A percentile compares a stretch with the other conserved stretches of the same genome.
Evolutionary conservation across 2,888 invertebrate species (phyloP).

Genomic region (Drepana falcataria): DNA sequence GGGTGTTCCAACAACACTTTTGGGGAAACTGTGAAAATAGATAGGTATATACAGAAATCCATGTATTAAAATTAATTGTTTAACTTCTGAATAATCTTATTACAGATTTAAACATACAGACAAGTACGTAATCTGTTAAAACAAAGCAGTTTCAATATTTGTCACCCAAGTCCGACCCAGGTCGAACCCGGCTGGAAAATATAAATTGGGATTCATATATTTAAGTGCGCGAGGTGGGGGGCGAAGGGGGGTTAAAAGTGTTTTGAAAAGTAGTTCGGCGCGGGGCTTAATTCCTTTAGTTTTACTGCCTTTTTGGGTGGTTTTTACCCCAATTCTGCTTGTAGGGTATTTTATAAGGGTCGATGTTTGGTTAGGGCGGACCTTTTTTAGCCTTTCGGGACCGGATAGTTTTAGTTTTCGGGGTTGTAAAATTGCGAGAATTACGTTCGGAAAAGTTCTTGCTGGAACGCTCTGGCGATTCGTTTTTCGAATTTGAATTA

Average conservation of each 20-base stretch:
- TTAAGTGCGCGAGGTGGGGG: slow-evolving; percentile 47
- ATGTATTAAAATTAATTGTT: no score
- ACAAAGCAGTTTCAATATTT: not conserved
- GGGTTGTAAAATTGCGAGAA: slow-evolving; percentile 56
- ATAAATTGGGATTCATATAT: slow-evolving; percentile 78
- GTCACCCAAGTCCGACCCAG: slow-evolving; percentile 33
- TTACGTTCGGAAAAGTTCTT: slow-evolving; percentile 57
- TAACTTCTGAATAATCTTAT: no score
- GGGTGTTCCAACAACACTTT: no score
- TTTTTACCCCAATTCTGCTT: slow-evolving; percentile 56
- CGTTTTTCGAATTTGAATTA: slow-evolving; percentile 30
- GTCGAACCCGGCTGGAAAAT: slow-evolving; percentile 52
- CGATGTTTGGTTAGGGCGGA: slow-evolving; percentile 73
- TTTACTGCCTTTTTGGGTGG: slow-evolving; percentile 76
- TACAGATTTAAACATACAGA: no score
- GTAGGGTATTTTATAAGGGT: slow-evolving; percentile 71
- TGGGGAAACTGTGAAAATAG: no score
- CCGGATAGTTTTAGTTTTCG: slow-evolving; percentile 64
- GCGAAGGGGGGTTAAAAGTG: slow-evolving; percentile 54
- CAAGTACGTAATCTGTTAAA: not conserved
- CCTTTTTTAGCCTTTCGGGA: slow-evolving; percentile 70
- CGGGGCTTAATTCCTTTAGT: slow-evolving; percentile 75
- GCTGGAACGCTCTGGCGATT: slow-evolving; percentile 24
- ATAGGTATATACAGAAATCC: no score
- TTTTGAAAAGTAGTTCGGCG: slow-evolving; percentile 74